These are phyloP conservation scores for Euproctis similis DNA, from an alignment of 2,888 invertebrate genomes.

Conservation along the genomic window DNA sequence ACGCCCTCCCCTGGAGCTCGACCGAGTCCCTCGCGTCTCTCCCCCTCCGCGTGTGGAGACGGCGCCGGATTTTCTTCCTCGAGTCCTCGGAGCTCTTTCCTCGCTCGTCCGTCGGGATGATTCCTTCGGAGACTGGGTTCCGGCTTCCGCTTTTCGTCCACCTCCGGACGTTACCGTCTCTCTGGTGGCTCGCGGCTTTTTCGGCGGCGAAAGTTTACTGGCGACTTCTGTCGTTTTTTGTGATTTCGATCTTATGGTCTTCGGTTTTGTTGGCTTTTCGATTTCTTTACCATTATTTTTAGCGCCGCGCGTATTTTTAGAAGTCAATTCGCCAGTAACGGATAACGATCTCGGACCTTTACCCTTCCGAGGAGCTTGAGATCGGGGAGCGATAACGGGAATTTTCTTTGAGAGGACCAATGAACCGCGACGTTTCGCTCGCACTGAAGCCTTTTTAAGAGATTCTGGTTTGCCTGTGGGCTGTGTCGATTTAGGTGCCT, in stretches of 20 bases:
- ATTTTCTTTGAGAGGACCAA: constrained; percentile 42
- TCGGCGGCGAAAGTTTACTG: constrained; percentile 34
- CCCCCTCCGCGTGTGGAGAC: constrained; percentile 1
- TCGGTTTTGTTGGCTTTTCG: constrained; percentile 28
- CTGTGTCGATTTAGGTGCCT: background rate
- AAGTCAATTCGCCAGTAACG: constrained; percentile 5
- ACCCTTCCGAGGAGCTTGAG: constrained; percentile 10
- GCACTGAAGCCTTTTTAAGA: background rate
- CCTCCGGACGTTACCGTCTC: background rate
- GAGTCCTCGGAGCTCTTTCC: constrained; percentile 12
- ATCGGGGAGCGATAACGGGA: constrained; percentile 32
- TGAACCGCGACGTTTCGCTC: constrained; percentile 32
- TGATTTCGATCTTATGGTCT: constrained; percentile 30
- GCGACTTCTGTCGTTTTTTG: constrained; percentile 27
- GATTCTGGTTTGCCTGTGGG: background rate
- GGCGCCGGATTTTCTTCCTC: constrained; percentile 12
- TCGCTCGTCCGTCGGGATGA: constrained; percentile 1
- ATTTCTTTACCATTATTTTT: constrained; percentile 15
- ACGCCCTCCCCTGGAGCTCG: too few relatives aligned
- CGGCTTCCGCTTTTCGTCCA: background rate
- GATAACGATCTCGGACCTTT: constrained; percentile 9
- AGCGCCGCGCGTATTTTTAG: constrained; percentile 24
- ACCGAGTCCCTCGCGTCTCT: too few relatives aligned
- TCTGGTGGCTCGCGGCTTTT: constrained; percentile 28
- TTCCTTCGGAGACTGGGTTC: background rate